Conservation (phyloP, 2,797 vertebrate species). For the Chelonia mydas region DNA sequence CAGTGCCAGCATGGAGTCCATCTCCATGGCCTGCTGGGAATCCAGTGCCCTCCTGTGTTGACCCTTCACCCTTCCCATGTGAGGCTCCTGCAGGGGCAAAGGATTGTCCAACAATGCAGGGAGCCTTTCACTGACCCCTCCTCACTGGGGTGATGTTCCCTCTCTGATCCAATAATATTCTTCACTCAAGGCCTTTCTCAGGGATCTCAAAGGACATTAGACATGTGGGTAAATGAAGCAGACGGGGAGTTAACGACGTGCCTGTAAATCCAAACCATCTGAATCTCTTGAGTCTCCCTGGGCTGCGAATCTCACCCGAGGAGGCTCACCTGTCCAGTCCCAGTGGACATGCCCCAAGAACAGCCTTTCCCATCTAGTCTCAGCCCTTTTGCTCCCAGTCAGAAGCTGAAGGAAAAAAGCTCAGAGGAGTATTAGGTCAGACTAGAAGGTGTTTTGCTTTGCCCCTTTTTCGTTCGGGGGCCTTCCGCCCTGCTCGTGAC, state of each 20-base stretch:
- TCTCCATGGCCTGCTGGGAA: neutral
- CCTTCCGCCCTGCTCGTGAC: neutral
- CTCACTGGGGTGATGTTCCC: too few relatives aligned
- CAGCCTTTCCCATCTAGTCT: neutral
- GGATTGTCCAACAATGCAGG: too few relatives aligned
- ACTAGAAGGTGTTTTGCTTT: neutral
- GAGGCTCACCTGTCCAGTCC: neutral
- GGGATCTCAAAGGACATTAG: neutral
- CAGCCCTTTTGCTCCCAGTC: neutral
- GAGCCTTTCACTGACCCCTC: too few relatives aligned
- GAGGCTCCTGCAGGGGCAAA: too few relatives aligned
- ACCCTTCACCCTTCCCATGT: too few relatives aligned
- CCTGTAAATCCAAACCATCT: neutral
- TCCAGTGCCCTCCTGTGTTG: neutral
- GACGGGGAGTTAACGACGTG: neutral
- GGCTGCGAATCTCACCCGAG: neutral
- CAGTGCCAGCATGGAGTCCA: neutral
- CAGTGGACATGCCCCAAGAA: conserved; percentile 13
- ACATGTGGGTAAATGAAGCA: neutral
- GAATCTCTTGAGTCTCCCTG: neutral
- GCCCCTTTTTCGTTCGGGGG: rapidly evolving
- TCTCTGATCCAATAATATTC: too few relatives aligned
- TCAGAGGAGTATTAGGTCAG: neutral
- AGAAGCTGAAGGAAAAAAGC: neutral
- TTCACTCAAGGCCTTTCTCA: too few relatives aligned